Conservation (phyloP, 1,140 invertebrate species). For the Formica exsecta region DNA sequence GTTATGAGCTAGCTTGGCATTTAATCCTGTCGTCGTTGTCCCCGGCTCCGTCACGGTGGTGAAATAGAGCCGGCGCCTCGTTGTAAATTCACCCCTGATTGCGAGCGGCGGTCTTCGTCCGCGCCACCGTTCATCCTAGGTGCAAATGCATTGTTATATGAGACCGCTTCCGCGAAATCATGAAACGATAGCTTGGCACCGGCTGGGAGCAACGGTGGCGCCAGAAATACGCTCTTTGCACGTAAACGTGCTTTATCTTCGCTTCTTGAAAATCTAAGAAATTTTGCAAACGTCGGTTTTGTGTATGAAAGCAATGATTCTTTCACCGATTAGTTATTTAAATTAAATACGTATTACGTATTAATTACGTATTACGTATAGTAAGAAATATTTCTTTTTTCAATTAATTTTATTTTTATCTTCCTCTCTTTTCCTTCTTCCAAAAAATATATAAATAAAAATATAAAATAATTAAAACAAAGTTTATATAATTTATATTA, state of each 20-base stretch:
- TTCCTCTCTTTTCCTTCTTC: no score
- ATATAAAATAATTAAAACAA: not conserved
- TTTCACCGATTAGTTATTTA: not conserved
- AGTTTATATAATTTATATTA: no score
- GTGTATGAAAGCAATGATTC: not conserved
- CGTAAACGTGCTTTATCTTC: conserved; percentile 38
- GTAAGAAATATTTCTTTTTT: not conserved
- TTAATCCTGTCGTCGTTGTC: conserved; percentile 71
- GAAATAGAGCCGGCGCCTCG: conserved; percentile 67
- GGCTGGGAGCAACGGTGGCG: conserved; percentile 36
- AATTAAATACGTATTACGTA: not conserved
- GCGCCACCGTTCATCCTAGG: conserved; percentile 28
- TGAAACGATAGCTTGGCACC: conserved; percentile 60
- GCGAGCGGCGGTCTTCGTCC: conserved; percentile 68
- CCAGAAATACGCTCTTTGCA: conserved; percentile 47
- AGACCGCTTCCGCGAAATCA: conserved; percentile 72
- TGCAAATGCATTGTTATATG: conserved; percentile 71
- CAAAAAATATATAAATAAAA: not conserved
- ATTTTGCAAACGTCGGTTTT: not conserved
- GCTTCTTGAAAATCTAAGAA: conserved; percentile 10
- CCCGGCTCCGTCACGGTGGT: conserved; percentile 61
- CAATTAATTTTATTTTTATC: not conserved
- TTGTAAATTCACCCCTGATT: conserved; percentile 69
- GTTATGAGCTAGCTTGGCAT: conserved; percentile 66
- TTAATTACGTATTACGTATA: not conserved